Conservation (phyloP, 2,888 invertebrate species). For the Catocala sponsa region DNA sequence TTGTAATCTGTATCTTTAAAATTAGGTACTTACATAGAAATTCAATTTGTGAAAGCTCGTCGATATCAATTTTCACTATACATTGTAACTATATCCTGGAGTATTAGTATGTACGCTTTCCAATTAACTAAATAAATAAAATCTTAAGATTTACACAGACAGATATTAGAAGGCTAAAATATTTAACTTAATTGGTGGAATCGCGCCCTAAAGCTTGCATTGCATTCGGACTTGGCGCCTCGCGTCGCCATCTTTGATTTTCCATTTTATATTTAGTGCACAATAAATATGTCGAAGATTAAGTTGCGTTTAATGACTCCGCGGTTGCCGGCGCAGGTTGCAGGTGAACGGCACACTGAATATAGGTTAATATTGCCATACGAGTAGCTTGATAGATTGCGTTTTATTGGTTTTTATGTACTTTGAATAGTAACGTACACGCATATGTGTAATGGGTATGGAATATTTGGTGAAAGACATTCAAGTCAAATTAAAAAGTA, state of each 20-base stretch:
- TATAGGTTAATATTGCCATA: slow-evolving; percentile 30
- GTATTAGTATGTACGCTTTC: too few relatives aligned
- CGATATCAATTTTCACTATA: too few relatives aligned
- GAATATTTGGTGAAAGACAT: background rate
- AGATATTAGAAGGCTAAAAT: background rate
- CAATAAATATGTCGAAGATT: slow-evolving; percentile 50
- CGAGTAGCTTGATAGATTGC: slow-evolving; percentile 1
- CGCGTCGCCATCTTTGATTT: slow-evolving; percentile 42
- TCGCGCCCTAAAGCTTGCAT: slow-evolving; percentile 28
- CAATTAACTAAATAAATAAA: too few relatives aligned
- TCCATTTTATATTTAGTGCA: slow-evolving; percentile 50
- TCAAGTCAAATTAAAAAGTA: background rate
- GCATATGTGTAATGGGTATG: background rate
- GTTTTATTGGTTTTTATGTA: slow-evolving; percentile 7
- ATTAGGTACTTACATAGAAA: too few relatives aligned
- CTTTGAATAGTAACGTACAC: background rate
- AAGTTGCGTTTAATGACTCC: slow-evolving; percentile 42
- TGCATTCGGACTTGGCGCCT: slow-evolving; percentile 33
- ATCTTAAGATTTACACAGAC: too few relatives aligned
- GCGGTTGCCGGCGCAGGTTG: slow-evolving; percentile 9
- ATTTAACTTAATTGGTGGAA: slow-evolving; percentile 6
- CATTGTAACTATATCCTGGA: too few relatives aligned
- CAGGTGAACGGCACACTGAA: slow-evolving; percentile 16
- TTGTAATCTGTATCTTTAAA: too few relatives aligned
- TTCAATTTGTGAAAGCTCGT: too few relatives aligned